Base-by-base conservation (phyloP, 2,888 invertebrate species). In the Tenthredo mesomela region DNA sequence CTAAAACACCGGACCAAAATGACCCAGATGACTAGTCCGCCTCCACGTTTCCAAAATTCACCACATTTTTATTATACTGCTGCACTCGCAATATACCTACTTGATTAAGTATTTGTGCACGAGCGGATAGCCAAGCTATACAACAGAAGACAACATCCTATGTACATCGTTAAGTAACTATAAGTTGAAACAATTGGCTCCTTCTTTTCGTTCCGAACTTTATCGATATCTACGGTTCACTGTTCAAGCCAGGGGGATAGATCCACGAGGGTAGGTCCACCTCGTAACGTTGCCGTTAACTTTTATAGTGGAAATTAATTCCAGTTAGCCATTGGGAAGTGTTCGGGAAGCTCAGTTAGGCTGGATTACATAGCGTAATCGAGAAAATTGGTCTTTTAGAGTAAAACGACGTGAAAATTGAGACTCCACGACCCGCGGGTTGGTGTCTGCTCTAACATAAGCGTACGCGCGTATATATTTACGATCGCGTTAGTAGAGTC, bases 391-490 rank as follows among this genome's bases (percentile, higher is more conserved):
- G 80, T 61, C 80, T 80, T 61, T 80, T 61, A 80, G 61, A 80
- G 80, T 80, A 80, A 80, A 80, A 80, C 80, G 80, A 80, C 15
- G 80, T 33, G 58, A 80, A 80, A 80, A 80, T 80, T 80, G 80
- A 80, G 80, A 40, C 80, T 50, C 54, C 12, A 50, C 50, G 50
- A 77, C 33, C 47, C 50, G 40, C 77, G 40, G 40, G 71, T 33
- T 77, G 37, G 77, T 50, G 54, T 47, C 33, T 77, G 29, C 47
- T 54, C 77, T 47, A 40, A 70, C 25, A 37, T 37, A 37, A 54
- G 29, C 54, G 43, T 54, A 12, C 33, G 40, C 58, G 61, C 21
- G 40, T 61, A 80, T 58, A 37, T 80, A 80, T 80, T 80, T 80
- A 80, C 80, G 80, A 80, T 80, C 80, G 25, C 50, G 50, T 80